Conservation (phyloP, 2,888 invertebrate genomes). For the Phaedon cochleariae region DNA sequence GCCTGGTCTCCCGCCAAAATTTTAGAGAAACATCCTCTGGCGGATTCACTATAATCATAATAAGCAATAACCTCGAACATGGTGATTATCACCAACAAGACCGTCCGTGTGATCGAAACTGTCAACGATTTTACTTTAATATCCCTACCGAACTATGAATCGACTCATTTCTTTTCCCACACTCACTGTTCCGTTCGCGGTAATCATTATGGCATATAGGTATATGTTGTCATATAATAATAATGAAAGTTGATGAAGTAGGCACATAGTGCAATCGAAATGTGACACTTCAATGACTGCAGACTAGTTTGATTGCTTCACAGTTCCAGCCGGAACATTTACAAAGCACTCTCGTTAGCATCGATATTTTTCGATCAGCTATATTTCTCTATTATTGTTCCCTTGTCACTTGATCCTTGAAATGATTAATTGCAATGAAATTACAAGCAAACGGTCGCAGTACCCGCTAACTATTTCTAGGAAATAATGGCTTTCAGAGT, state of each 20-base stretch:
- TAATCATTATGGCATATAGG: too few species aligned
- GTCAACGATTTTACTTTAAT: too few species aligned
- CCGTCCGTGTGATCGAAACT: too few species aligned
- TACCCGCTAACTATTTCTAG: constrained; percentile 34
- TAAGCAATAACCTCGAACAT: too few species aligned
- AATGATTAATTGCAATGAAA: constrained; percentile 36
- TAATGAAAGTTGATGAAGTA: neutral
- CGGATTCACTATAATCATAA: too few species aligned
- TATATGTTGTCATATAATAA: too few species aligned
- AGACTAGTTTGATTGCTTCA: neutral
- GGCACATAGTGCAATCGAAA: neutral
- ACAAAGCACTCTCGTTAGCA: constrained; percentile 15
- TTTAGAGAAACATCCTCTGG: too few species aligned
- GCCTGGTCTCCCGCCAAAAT: too few species aligned
- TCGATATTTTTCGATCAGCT: constrained; percentile 21
- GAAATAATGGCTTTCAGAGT: constrained; percentile 24
- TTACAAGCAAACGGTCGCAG: constrained; percentile 15
- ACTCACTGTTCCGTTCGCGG: too few species aligned
- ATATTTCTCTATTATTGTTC: constrained; percentile 30
- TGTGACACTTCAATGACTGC: neutral
- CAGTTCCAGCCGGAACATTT: neutral
- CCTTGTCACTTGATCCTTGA: constrained; percentile 37
- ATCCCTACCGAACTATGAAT: too few species aligned
- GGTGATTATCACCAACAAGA: too few species aligned
- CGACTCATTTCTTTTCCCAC: too few species aligned